phyloP scores from a whole-genome alignment of 2,113 vertebrate species.

The Erpornis zantholeuca region DNA sequence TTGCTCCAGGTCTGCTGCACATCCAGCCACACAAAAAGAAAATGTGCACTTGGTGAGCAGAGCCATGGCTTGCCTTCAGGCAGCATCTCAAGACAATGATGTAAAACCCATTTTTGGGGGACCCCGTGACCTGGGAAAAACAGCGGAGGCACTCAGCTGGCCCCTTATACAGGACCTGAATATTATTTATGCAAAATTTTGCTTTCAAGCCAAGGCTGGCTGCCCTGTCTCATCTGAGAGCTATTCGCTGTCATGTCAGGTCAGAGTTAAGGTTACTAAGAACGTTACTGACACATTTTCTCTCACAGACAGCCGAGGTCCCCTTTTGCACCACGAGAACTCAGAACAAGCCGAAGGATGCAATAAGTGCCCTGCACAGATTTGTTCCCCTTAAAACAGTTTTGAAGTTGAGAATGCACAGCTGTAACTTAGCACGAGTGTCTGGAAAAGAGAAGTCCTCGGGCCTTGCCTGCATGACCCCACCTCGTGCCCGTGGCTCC shows the following conservation, averaged over 20 bases:
- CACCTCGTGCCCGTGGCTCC: rapidly evolving
- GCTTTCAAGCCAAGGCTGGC: neutral
- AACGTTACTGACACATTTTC: neutral
- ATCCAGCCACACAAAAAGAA: neutral
- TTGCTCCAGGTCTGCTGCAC: neutral
- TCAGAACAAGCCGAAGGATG: neutral
- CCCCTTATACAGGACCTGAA: neutral
- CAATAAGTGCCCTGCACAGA: neutral
- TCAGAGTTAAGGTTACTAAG: neutral
- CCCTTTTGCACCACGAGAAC: neutral
- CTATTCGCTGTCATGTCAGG: neutral
- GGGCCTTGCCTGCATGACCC: neutral
- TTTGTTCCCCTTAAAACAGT: neutral
- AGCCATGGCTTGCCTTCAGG: neutral
- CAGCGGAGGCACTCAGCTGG: neutral
- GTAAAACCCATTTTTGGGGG: neutral
- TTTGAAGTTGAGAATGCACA: neutral
- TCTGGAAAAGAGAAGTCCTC: neutral
- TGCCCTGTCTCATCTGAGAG: neutral
- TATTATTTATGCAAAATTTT: neutral
- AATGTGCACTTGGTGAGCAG: neutral
- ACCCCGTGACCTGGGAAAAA: neutral
- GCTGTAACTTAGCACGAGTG: rapidly evolving
- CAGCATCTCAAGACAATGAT: neutral
- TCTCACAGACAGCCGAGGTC: neutral